Percentiles rank a stretch among this genome's conserved stretches.
Conservation (phyloP, 2,888 invertebrate species). For the Lepidonotus clava region DNA sequence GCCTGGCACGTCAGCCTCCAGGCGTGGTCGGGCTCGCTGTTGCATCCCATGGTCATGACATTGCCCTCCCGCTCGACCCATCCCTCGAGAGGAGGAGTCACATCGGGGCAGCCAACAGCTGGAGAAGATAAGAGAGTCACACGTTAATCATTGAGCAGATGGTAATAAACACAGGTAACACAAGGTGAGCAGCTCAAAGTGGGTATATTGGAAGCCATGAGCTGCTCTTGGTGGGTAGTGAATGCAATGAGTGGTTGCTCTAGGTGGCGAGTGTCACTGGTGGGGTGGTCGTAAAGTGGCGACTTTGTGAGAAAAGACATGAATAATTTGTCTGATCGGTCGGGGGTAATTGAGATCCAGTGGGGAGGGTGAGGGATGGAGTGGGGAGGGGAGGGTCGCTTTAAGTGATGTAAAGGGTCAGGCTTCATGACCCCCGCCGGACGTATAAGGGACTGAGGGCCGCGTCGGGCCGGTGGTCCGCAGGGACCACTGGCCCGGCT, state of each 20-base stretch:
- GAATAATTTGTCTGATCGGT: not conserved
- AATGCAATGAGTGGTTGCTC: not conserved
- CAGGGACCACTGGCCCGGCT: not conserved
- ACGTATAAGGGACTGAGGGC: not conserved
- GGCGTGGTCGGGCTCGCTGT: constrained; percentile 49
- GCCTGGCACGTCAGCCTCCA: constrained; percentile 60
- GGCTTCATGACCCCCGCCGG: not conserved
- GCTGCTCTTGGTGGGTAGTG: not conserved
- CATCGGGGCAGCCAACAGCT: constrained; percentile 54
- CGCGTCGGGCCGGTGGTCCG: not conserved
- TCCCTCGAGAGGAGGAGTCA: constrained; percentile 41
- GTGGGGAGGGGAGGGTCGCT: not conserved
- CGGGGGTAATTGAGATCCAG: constrained; percentile 21
- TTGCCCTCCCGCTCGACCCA: constrained; percentile 50
- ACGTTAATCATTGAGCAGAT: not conserved
- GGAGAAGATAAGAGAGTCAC: constrained; percentile 36
- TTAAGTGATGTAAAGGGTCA: constrained; percentile 35
- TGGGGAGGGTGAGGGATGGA: constrained; percentile 20
- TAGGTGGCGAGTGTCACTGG: not conserved
- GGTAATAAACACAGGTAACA: too few species aligned
- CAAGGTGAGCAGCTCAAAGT: too few species aligned
- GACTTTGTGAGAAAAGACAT: not conserved
- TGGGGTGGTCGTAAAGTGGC: constrained; percentile 9
- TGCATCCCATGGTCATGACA: constrained; percentile 50
- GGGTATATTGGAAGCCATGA: not conserved